Evolutionary conservation across 2,797 vertebrate species (phyloP).

Genomic region (Hyperoplus immaculatus): DNA sequence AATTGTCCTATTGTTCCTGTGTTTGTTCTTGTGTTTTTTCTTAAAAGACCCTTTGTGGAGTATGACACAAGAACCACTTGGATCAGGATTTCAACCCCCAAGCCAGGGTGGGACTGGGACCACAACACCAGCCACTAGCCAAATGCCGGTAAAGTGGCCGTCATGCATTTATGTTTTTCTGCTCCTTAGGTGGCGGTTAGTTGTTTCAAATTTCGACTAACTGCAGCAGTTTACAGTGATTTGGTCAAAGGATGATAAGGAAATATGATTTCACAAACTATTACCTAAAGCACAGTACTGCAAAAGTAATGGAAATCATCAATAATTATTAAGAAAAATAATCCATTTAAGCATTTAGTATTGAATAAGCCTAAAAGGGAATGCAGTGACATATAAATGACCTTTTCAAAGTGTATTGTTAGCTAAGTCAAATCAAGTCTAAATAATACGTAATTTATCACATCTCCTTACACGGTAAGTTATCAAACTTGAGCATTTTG

Average conservation of each 20-base stretch:
- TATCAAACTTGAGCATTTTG: conserved; percentile 1
- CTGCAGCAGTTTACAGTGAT: neutral
- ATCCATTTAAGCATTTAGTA: neutral
- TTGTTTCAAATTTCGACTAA: neutral
- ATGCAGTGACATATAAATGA: neutral
- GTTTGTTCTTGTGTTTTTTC: conserved; percentile 13
- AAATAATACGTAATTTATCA: neutral
- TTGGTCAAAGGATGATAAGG: neutral
- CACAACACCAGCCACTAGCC: neutral
- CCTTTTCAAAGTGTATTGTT: neutral
- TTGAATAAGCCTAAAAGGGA: neutral
- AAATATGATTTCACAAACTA: neutral
- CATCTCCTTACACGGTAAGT: neutral
- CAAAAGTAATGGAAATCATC: neutral
- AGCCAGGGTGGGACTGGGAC: conserved; percentile 32
- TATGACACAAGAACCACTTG: conserved; percentile 38
- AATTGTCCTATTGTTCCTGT: conserved; percentile 30
- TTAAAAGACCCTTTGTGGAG: conserved; percentile 35
- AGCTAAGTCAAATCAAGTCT: neutral
- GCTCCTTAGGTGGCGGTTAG: neutral
- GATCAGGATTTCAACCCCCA: conserved; percentile 51
- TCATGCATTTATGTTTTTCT: neutral
- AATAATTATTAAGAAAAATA: neutral
- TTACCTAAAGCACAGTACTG: neutral
- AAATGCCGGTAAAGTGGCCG: neutral